phyloP scores from a whole-genome alignment of 2,113 vertebrate genomes.

The Tetrax tetrax region DNA sequence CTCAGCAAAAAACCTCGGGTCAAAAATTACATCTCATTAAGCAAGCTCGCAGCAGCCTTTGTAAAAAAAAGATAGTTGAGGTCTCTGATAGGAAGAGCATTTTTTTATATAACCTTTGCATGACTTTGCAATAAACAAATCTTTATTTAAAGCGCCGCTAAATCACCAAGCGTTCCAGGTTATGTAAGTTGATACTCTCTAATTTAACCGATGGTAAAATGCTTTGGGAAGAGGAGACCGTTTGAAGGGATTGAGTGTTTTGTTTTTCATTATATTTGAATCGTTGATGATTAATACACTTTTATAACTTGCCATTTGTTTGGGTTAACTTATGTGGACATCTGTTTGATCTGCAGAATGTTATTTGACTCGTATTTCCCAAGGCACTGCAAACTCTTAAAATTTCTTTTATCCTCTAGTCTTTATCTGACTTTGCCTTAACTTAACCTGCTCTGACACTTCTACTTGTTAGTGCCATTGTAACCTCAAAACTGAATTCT shows the following conservation, averaged over 20 bases:
- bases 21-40: slow-evolving; percentile 37
- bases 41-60: not conserved
- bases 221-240: not conserved
- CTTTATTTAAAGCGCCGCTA: not conserved
- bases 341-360: not conserved
- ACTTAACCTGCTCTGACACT: slow-evolving; percentile 41
- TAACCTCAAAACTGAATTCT: slow-evolving; percentile 51
- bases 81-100: not conserved
- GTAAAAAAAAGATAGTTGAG: slow-evolving; percentile 8
- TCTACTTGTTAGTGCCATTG: slow-evolving; percentile 41
- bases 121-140: slow-evolving; percentile 21
- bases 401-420: not conserved
- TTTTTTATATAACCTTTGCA: not conserved
- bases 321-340: not conserved
- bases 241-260: not conserved
- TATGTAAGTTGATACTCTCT: not conserved
- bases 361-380: not conserved
- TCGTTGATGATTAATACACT: not conserved
- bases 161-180: not conserved
- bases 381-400: not conserved
- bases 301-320: not conserved
- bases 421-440: slow-evolving; percentile 5
- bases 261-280: not conserved
- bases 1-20: slow-evolving; percentile 19
- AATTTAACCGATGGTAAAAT: not conserved